Conservation (phyloP, 2,113 vertebrate genomes). For the Pholis gunnellus region DNA sequence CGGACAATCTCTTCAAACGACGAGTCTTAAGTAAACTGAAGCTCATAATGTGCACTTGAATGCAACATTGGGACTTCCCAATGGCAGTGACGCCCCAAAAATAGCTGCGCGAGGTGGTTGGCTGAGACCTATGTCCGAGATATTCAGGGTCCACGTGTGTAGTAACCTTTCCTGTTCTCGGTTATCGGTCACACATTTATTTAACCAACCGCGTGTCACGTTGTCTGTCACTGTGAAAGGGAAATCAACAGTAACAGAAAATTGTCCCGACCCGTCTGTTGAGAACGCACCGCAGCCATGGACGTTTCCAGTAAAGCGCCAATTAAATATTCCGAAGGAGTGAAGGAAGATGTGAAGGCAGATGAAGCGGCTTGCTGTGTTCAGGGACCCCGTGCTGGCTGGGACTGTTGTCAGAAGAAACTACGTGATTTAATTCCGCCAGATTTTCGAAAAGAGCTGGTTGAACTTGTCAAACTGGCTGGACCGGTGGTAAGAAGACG, state of each 20-base stretch:
- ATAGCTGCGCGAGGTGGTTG: not conserved
- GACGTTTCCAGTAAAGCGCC: not conserved
- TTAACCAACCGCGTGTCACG: not conserved
- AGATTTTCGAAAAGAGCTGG: slow-evolving; percentile 68
- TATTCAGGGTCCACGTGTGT: not conserved
- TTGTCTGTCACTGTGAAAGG: not conserved
- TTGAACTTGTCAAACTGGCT: slow-evolving; percentile 73
- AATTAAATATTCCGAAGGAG: fast-evolving
- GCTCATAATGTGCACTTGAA: not conserved
- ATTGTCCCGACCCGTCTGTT: not conserved
- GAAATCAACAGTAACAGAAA: not conserved
- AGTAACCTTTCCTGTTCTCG: not conserved
- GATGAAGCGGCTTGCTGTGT: not conserved
- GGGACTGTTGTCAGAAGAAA: slow-evolving; percentile 32
- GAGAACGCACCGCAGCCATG: not conserved
- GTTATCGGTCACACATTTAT: not conserved
- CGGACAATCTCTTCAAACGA: not conserved
- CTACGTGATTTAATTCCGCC: slow-evolving; percentile 39
- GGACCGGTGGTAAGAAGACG: slow-evolving; percentile 79
- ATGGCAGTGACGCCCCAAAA: not conserved
- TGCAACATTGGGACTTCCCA: not conserved
- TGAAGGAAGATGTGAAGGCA: slow-evolving; percentile 4
- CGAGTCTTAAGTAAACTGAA: not conserved
- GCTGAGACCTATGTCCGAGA: not conserved
- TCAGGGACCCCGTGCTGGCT: not conserved